Conservation (phyloP, 53 echinoderm and acorn worm genomes). For the Antedon mediterranea region DNA sequence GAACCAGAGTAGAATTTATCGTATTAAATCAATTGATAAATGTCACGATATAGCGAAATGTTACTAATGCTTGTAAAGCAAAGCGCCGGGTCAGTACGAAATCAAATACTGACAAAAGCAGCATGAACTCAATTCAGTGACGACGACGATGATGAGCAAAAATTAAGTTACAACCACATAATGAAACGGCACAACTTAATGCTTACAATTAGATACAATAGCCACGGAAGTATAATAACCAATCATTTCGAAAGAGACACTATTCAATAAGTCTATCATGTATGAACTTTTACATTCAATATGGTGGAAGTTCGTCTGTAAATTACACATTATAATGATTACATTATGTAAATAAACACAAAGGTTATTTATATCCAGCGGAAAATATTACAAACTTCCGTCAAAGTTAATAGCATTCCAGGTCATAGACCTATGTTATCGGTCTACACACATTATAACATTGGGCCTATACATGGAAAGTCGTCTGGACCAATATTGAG, state of each 20-base stretch:
- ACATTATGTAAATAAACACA: neutral
- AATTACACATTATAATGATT: too few relatives aligned
- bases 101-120: neutral
- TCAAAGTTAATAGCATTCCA: too few relatives aligned
- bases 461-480: too few relatives aligned
- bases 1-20: neutral
- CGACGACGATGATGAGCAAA: neutral
- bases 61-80: neutral
- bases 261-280: too few relatives aligned
- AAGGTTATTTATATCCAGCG: conserved; percentile 1
- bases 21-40: conserved; percentile 1
- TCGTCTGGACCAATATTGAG: too few relatives aligned
- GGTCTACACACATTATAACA: too few relatives aligned
- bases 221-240: neutral
- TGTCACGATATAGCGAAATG: neutral
- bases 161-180: neutral
- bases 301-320: too few relatives aligned
- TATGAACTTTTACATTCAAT: too few relatives aligned
- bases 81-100: neutral
- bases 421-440: too few relatives aligned
- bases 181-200: neutral
- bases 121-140: neutral
- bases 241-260: too few relatives aligned
- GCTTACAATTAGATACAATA: neutral
- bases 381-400: too few relatives aligned